Evolutionary conservation across 2,113 vertebrate genomes (phyloP).

Genomic region (Cynocephalus volans): DNA sequence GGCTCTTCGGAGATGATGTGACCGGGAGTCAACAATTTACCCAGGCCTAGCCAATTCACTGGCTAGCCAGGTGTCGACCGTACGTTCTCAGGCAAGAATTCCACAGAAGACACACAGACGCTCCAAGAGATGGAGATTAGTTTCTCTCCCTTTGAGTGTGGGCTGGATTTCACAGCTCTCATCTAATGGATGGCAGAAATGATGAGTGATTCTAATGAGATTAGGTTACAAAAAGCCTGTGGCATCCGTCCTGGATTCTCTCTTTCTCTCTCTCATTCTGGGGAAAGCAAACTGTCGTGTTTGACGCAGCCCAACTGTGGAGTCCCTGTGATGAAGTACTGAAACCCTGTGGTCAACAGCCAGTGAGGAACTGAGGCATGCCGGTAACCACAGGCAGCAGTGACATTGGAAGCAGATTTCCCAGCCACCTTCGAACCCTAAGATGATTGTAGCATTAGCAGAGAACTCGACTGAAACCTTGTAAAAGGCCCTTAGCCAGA

Average conservation of each 20-base stretch:
- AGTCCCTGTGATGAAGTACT: not conserved
- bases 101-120: not conserved
- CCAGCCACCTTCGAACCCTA: not conserved
- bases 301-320: not conserved
- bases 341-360: not conserved
- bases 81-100: not conserved
- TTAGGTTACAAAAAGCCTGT: not conserved
- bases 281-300: not conserved
- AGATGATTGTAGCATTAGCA: not conserved
- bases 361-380: not conserved
- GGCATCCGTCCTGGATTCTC: not conserved
- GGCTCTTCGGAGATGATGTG: not conserved
- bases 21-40: accelerated
- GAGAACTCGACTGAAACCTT: not conserved
- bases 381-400: not conserved
- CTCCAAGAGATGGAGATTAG: not conserved
- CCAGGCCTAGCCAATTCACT: not conserved
- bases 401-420: not conserved
- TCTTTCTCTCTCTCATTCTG: not conserved
- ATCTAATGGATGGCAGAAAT: not conserved
- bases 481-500: not conserved
- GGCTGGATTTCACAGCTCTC: not conserved
- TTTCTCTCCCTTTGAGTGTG: too few species aligned
- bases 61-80: not conserved
- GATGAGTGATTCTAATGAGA: not conserved